phyloP scores from a whole-genome alignment of 2,113 vertebrate species.

The Malaclemys terrapin region DNA sequence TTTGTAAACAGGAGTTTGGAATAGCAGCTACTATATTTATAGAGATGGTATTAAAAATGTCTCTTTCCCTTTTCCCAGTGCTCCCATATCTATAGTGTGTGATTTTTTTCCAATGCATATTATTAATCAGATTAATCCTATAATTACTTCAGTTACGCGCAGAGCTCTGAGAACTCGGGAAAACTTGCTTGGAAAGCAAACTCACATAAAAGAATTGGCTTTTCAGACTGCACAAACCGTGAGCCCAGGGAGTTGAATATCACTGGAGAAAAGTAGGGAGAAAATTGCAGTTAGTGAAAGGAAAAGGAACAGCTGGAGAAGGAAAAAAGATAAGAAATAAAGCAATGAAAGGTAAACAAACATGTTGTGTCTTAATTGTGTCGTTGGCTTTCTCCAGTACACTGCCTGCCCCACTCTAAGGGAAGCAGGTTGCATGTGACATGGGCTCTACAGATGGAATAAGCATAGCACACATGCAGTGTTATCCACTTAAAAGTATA shows the following conservation, averaged over 20 bases:
- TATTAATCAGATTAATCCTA: slow-evolving; percentile 76
- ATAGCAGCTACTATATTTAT: slow-evolving; percentile 33
- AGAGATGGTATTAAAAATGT: slow-evolving; percentile 24
- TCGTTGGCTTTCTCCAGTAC: neutral
- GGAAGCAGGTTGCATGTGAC: neutral
- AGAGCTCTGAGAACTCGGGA: slow-evolving; percentile 77
- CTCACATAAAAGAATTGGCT: slow-evolving; percentile 46
- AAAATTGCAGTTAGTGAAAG: neutral
- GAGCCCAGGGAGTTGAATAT: slow-evolving; percentile 6
- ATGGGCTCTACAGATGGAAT: slow-evolving; percentile 5
- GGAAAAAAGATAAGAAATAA: slow-evolving; percentile 33
- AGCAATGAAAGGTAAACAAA: slow-evolving; percentile 39
- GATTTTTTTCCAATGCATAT: slow-evolving; percentile 73
- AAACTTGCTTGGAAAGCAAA: slow-evolving; percentile 65
- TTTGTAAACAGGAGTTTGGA: slow-evolving; percentile 52
- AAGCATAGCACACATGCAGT: fast-evolving
- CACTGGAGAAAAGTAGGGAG: slow-evolving; percentile 46
- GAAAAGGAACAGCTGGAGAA: neutral
- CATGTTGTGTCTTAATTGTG: slow-evolving; percentile 5
- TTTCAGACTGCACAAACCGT: slow-evolving; percentile 21
- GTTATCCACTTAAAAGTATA: neutral
- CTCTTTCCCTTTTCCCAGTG: slow-evolving; percentile 37
- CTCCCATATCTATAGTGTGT: slow-evolving; percentile 45
- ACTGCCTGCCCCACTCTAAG: neutral
- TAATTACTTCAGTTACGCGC: slow-evolving; percentile 77